Base-by-base conservation (phyloP, 2,888 invertebrate genomes). In the Chironomus riparius region DNA sequence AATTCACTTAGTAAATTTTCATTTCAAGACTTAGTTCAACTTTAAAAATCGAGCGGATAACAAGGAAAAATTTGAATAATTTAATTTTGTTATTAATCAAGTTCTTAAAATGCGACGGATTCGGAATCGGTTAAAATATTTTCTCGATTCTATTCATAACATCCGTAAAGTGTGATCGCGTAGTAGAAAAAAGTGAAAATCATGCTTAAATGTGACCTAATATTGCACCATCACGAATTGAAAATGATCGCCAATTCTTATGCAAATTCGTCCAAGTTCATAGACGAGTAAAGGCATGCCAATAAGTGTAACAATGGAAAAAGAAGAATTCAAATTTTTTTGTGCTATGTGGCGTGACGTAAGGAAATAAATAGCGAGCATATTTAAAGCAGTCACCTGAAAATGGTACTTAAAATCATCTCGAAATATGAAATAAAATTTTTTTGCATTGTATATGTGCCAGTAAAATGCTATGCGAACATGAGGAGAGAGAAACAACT, bases 201-300 rank as follows among this genome's bases (percentile, higher is more conserved):
- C 12, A 38, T 70, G 70, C 13, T 48, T 38, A 50, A 48, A 74
- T 68, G 47, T 74, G 74, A 65, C 21, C 68, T 48, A 74, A 47
- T 47, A 21, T 65, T 74, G 65, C 74, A 65, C 47, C 65, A 68
- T 24, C 74, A 74, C 74, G 74, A 48, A 18, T 61, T 18, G 72
- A 18, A 65, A 65, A 12, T 24, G 24, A 65, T 56, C 21, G 24
- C 13, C 50, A 65, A 21, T 21, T 72, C 72, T 61, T 21, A 74
- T 74, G 74, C 47, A 68, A 74, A 74, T 74, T 65, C 18, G 24
- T 73, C 21, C 68, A 74, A 74, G 65, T 74, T 65, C 74, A 65
- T 68, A 68, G 38, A 71, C 48, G 24, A 22, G n/a, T 38, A 48
- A 47, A 70, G 6, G 56, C 13, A 47, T 47, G 47, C 22, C 18